Evolutionary conservation across 2,888 invertebrate genomes (phyloP).

Genomic region (Lacanobia oleracea): DNA sequence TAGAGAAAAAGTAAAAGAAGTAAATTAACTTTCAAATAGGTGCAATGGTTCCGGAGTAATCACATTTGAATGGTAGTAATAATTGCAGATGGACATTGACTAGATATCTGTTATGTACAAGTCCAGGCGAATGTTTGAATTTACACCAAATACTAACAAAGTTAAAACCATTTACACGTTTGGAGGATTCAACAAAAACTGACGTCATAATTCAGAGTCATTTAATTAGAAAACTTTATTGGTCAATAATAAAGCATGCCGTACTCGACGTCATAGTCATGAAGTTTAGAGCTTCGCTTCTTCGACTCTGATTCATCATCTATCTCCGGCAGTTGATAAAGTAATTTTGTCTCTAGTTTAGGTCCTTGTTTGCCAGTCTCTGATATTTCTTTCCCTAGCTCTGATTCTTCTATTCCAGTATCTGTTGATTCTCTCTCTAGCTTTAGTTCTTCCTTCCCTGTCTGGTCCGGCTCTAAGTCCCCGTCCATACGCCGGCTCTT

Average conservation of each 20-base stretch:
- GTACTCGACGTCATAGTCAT: slow-evolving; percentile 82
- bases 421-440: background rate
- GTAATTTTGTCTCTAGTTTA: background rate
- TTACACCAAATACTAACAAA: no score
- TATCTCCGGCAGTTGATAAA: background rate
- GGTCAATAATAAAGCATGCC: slow-evolving; percentile 80
- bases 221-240: slow-evolving; percentile 56
- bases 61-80: no score
- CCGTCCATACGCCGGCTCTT: slow-evolving; percentile 36
- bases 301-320: background rate
- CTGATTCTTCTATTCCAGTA: background rate
- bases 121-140: no score
- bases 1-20: no score
- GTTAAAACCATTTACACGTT: no score
- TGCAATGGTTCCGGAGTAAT: no score
- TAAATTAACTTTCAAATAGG: no score
- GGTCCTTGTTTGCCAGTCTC: background rate
- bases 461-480: background rate
- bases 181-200: no score
- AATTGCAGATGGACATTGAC: no score
- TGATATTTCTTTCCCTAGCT: background rate
- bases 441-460: background rate
- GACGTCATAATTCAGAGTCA: no score
- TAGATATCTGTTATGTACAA: no score
- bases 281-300: background rate